These are phyloP conservation scores for Oophaga pumilio DNA, from an alignment of 2,113 vertebrate genomes.

Conservation along the genomic window DNA sequence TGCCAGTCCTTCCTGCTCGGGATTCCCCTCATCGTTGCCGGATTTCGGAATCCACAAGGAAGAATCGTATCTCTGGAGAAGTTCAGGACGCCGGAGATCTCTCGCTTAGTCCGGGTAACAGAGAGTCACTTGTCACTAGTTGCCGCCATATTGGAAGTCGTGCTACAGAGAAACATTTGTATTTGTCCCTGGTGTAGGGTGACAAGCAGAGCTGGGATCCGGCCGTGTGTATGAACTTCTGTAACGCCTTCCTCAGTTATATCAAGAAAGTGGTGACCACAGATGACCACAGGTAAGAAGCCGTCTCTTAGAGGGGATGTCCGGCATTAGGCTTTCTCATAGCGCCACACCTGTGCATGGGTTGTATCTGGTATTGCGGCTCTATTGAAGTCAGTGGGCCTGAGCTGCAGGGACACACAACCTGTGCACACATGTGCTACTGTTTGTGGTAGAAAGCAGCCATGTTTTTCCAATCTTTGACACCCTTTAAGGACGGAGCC, in stretches of 20 bases:
- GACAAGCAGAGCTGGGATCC: constrained; percentile 87
- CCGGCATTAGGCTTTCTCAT: not conserved
- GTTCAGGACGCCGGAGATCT: constrained; percentile 24
- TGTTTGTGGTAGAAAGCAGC: too few relatives aligned
- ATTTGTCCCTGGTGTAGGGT: constrained; percentile 65
- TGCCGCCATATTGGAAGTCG: not conserved
- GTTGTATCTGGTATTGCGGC: too few relatives aligned
- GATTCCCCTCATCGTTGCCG: constrained; percentile 83
- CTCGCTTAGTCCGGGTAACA: constrained; percentile 42
- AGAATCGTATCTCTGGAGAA: constrained; percentile 78
- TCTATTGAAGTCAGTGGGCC: too few relatives aligned
- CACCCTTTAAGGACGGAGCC: too few relatives aligned
- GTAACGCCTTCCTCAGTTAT: constrained; percentile 84
- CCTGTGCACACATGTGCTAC: too few relatives aligned
- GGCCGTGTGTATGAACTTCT: constrained; percentile 92
- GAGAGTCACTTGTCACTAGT: too few relatives aligned
- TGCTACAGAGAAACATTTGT: not conserved
- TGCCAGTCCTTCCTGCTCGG: constrained; percentile 89
- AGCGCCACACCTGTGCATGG: too few relatives aligned
- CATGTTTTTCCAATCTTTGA: too few relatives aligned
- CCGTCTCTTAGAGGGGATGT: not conserved
- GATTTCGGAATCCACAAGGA: constrained; percentile 83
- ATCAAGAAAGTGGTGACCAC: constrained; percentile 75
- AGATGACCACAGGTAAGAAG: constrained; percentile 80
- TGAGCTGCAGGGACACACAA: too few relatives aligned